Percentiles rank a stretch among this genome's conserved stretches.
Evolutionary conservation across 2,888 invertebrate genomes (phyloP).

Genomic region (Spicauda simplicius): DNA sequence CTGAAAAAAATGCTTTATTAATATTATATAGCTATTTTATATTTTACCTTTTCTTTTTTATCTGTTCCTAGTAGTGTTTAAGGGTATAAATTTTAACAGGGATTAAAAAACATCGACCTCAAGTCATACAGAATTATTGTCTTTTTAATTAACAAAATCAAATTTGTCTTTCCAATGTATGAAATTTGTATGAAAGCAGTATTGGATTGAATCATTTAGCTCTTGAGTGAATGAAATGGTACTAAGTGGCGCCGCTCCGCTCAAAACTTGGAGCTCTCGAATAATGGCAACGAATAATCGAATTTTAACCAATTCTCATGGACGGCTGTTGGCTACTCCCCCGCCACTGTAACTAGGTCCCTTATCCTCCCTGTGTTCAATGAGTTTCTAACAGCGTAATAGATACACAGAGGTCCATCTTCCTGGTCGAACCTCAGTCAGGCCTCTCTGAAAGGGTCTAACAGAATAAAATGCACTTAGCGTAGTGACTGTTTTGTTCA

Average conservation of each 20-base stretch:
- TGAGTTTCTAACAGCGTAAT: slow-evolving; percentile 39
- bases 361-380: slow-evolving; percentile 21
- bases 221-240: slow-evolving; percentile 53
- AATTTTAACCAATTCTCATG: slow-evolving; percentile 71
- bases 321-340: slow-evolving; percentile 52
- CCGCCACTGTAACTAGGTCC: slow-evolving; percentile 48
- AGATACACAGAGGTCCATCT: slow-evolving; percentile 43
- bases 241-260: slow-evolving; percentile 55
- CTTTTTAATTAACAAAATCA: no score
- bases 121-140: no score
- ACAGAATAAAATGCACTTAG: slow-evolving; percentile 73
- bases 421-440: slow-evolving; percentile 45
- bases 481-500: slow-evolving; percentile 61
- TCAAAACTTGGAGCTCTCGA: slow-evolving; percentile 62
- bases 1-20: no score
- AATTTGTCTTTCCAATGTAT: neutral
- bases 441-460: slow-evolving; percentile 62
- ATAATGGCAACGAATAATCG: slow-evolving; percentile 72
- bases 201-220: slow-evolving; percentile 48
- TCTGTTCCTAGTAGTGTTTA: no score
- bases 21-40: no score
- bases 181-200: neutral
- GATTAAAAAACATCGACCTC: no score
- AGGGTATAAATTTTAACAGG: no score
- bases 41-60: no score